Conservation (phyloP, 2,797 vertebrate genomes). For the Rhinogobio ventralis region DNA sequence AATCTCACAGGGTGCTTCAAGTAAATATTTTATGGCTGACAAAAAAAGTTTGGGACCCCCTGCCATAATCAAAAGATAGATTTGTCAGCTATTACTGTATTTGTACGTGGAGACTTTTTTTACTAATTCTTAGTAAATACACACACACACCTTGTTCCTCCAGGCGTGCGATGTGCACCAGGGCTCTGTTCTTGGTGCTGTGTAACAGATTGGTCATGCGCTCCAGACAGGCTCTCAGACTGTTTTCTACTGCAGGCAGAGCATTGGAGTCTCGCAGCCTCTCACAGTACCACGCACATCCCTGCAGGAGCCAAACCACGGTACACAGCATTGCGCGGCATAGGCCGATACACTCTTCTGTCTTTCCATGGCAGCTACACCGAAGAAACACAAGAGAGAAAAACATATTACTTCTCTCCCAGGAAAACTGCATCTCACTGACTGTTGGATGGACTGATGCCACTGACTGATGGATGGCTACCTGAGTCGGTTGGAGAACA, state of each 20-base stretch:
- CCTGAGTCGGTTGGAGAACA: conserved; percentile 95
- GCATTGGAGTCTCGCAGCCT: conserved; percentile 83
- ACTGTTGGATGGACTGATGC: background rate
- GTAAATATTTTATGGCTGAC: background rate
- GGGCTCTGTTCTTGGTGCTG: conserved; percentile 91
- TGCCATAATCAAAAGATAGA: background rate
- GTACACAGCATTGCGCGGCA: conserved; percentile 90
- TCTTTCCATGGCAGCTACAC: conserved; percentile 92
- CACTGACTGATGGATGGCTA: conserved; percentile 45
- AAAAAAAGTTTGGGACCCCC: background rate
- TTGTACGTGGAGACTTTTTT: too few species aligned
- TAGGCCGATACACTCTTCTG: conserved; percentile 94
- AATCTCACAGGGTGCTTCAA: background rate
- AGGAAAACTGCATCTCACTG: background rate
- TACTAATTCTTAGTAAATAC: background rate
- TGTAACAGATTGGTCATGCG: conserved; percentile 83
- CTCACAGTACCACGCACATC: conserved; percentile 88
- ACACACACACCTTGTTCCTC: conserved; percentile 88
- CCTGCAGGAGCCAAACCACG: conserved; percentile 92
- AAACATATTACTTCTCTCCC: background rate
- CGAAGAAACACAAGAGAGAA: conserved; percentile 4
- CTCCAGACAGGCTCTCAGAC: conserved; percentile 88
- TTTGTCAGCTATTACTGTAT: too few species aligned
- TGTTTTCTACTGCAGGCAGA: conserved; percentile 76
- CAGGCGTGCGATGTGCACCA: conserved; percentile 93